Evolutionary conservation across 2,888 invertebrate species (phyloP).

Genomic region (Nysson spinosus): DNA sequence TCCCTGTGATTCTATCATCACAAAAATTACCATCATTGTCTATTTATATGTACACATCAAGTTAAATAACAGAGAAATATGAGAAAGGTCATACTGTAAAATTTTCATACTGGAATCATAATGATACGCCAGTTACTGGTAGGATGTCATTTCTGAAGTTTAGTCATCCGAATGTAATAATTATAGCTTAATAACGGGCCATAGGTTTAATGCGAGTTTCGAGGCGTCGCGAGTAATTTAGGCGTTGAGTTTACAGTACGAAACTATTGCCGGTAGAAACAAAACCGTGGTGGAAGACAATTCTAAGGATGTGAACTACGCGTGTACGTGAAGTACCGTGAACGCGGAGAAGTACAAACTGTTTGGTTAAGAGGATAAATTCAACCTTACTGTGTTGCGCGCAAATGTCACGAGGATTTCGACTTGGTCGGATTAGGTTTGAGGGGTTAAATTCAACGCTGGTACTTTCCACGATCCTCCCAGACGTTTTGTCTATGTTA

Average conservation of each 20-base stretch:
- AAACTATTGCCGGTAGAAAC: background rate
- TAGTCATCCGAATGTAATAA: background rate
- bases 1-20: no score
- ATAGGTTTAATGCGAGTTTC: background rate
- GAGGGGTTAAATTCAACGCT: slow-evolving; percentile 24
- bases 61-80: no score
- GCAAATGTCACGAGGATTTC: slow-evolving; percentile 18
- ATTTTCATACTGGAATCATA: no score
- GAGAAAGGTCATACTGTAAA: no score
- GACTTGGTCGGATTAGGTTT: slow-evolving; percentile 10
- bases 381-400: background rate
- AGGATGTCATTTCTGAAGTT: no score
- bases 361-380: slow-evolving; percentile 33
- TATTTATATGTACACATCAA: no score
- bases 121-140: no score
- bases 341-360: slow-evolving; percentile 13
- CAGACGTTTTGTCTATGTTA: slow-evolving; percentile 7
- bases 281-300: slow-evolving; percentile 12
- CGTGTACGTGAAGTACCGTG: slow-evolving; percentile 22
- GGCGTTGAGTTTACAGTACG: background rate
- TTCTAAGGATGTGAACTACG: slow-evolving; percentile 20
- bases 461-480: no score
- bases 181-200: background rate
- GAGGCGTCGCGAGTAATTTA: background rate
- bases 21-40: no score